Evolutionary conservation across 1,140 invertebrate species (phyloP).

Genomic region (Samia ricini): DNA sequence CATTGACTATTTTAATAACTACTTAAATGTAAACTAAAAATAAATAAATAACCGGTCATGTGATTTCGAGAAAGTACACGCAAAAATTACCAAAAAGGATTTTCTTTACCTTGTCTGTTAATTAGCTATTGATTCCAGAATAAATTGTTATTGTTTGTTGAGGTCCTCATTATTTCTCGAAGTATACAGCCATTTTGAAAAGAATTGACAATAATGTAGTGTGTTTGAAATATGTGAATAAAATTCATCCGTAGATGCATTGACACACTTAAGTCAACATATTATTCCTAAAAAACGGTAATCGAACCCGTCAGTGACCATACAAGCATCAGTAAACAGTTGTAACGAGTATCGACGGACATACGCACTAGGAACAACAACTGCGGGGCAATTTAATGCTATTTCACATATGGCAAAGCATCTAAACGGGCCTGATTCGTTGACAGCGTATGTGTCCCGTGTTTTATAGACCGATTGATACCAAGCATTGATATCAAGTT

Average conservation of each 20-base stretch:
- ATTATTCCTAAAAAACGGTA: not conserved
- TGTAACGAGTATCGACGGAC: too few relatives aligned
- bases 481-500: constrained; percentile 33
- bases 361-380: too few relatives aligned
- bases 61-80: too few relatives aligned
- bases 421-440: not conserved
- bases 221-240: too few relatives aligned
- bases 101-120: too few relatives aligned
- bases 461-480: constrained; percentile 24
- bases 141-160: too few relatives aligned
- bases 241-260: not conserved
- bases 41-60: too few relatives aligned
- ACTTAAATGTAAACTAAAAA: too few relatives aligned
- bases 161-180: not conserved
- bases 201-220: too few relatives aligned
- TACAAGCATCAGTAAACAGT: not conserved
- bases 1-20: too few relatives aligned
- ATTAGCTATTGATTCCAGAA: too few relatives aligned
- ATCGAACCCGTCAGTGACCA: not conserved
- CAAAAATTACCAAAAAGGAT: too few relatives aligned
- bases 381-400: not conserved
- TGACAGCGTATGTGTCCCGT: constrained; percentile 20
- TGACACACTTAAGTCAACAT: not conserved
- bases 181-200: not conserved
- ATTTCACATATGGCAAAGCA: constrained; percentile 7